Evolutionary conservation across 2,113 vertebrate genomes (phyloP).

Genomic region (Climacteris rufus): DNA sequence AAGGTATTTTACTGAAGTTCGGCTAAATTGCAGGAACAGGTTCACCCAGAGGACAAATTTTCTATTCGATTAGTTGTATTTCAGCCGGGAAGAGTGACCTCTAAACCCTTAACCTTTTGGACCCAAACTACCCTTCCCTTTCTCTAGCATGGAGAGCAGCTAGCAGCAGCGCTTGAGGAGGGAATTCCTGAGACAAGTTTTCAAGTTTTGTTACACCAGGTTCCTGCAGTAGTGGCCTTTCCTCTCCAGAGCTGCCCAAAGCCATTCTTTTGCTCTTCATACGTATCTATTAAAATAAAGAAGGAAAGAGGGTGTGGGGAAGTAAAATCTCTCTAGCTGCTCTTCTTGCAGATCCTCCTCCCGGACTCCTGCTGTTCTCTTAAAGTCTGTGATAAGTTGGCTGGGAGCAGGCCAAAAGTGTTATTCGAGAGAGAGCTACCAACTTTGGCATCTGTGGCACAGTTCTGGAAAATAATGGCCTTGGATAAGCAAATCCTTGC

Average conservation of each 20-base stretch:
- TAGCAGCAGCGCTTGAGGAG: conserved; percentile 73
- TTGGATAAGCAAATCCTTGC: conserved; percentile 54
- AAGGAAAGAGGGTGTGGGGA: not conserved
- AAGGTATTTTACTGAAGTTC: conserved; percentile 98
- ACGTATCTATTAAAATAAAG: not conserved
- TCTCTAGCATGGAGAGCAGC: conserved; percentile 79
- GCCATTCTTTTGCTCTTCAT: not conserved
- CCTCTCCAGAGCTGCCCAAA: conserved; percentile 6
- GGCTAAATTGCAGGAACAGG: conserved; percentile 93
- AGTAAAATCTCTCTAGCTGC: not conserved
- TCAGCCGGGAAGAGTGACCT: conserved; percentile 97
- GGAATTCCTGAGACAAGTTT: conserved; percentile 64
- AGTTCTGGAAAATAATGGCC: conserved; percentile 58
- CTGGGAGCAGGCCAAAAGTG: not conserved
- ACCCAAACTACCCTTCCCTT: conserved; percentile 80
- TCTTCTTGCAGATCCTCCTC: not conserved
- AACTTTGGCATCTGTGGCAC: conserved; percentile 6
- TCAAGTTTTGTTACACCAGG: conserved; percentile 39
- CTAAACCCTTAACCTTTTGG: conserved; percentile 97
- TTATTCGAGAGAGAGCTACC: conserved; percentile 6
- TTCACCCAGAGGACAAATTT: conserved; percentile 99
- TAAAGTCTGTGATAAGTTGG: not conserved
- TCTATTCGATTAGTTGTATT: conserved; percentile 92
- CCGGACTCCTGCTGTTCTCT: not conserved
- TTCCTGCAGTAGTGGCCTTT: conserved; percentile 8